A percentile compares a stretch with the other conserved stretches of the same genome.
phyloP scores from a whole-genome alignment of 2,797 vertebrate genomes.

The Nyctibius grandis region DNA sequence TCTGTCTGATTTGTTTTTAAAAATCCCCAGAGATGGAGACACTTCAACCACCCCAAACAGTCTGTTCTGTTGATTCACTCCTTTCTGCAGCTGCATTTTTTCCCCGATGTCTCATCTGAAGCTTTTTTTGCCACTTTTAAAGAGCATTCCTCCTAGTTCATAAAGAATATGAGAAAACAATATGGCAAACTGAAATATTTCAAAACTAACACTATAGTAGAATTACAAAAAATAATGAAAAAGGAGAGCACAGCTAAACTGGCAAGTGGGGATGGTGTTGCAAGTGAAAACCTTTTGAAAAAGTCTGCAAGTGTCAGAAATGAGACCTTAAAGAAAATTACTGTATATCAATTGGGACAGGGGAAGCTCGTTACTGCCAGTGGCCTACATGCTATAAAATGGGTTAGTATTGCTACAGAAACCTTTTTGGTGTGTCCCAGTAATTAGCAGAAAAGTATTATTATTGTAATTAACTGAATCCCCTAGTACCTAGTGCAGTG shows the following conservation, averaged over 20 bases:
- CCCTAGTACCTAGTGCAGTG: slow-evolving; percentile 1
- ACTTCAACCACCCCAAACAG: background rate
- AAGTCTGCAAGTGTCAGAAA: background rate
- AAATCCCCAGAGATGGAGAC: background rate
- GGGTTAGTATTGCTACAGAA: slow-evolving; percentile 16
- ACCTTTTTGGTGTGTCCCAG: background rate
- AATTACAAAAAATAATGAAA: background rate
- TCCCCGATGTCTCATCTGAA: background rate
- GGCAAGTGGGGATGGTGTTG: background rate
- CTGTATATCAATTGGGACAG: background rate
- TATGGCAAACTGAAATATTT: background rate
- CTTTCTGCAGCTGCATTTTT: background rate
- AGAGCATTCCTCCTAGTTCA: background rate
- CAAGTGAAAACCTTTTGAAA: background rate
- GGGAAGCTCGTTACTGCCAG: background rate
- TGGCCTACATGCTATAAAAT: slow-evolving; percentile 47
- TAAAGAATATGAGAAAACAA: background rate
- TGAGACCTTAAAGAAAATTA: background rate
- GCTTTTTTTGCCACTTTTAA: background rate
- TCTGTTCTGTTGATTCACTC: background rate
- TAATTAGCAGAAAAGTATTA: slow-evolving; percentile 45
- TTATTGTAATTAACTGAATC: slow-evolving; percentile 56
- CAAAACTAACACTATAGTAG: background rate
- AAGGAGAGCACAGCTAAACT: background rate
- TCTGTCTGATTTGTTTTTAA: background rate